phyloP scores from a whole-genome alignment of 2,888 invertebrate species.

The Trichopria drosophilae region DNA sequence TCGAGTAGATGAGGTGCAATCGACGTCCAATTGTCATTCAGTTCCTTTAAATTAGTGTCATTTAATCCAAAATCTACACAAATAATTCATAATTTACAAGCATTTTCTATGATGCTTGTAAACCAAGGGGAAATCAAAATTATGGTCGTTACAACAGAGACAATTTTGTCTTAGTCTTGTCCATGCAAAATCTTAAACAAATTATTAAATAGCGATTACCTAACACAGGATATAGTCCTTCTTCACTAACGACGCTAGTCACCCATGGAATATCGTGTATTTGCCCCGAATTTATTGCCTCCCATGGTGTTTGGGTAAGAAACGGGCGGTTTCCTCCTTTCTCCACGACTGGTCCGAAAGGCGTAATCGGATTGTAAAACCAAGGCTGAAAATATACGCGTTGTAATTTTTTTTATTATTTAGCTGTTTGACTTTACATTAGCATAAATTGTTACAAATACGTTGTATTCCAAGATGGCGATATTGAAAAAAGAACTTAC shows the following conservation, averaged over 20 bases:
- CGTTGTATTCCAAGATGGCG: slow-evolving; percentile 63
- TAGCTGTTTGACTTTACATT: not conserved
- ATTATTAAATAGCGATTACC: slow-evolving; percentile 59
- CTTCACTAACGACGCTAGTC: slow-evolving; percentile 68
- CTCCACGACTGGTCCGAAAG: slow-evolving; percentile 74
- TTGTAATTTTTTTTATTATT: too few species aligned
- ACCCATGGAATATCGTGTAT: slow-evolving; percentile 71
- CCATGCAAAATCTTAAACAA: too few species aligned
- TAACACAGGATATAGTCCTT: slow-evolving; percentile 75
- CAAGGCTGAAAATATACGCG: slow-evolving; percentile 63
- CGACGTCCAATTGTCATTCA: slow-evolving; percentile 64
- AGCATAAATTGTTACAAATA: not conserved
- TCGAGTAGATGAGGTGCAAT: slow-evolving; percentile 67
- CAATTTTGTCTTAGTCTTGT: too few species aligned
- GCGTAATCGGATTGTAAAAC: slow-evolving; percentile 70
- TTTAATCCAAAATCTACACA: slow-evolving; percentile 53
- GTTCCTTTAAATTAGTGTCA: slow-evolving; percentile 58
- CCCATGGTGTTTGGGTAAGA: slow-evolving; percentile 67
- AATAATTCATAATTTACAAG: too few species aligned
- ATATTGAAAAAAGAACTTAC: too few species aligned
- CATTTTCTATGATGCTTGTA: too few species aligned
- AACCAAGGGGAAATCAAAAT: too few species aligned
- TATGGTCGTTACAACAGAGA: too few species aligned
- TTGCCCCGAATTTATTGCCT: slow-evolving; percentile 64
- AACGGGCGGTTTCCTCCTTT: slow-evolving; percentile 64